Percentiles rank a stretch among this genome's conserved stretches.
These are phyloP conservation scores for Lasiurus cinereus DNA, from an alignment of 2,113 vertebrate genomes.

Conservation along the genomic window DNA sequence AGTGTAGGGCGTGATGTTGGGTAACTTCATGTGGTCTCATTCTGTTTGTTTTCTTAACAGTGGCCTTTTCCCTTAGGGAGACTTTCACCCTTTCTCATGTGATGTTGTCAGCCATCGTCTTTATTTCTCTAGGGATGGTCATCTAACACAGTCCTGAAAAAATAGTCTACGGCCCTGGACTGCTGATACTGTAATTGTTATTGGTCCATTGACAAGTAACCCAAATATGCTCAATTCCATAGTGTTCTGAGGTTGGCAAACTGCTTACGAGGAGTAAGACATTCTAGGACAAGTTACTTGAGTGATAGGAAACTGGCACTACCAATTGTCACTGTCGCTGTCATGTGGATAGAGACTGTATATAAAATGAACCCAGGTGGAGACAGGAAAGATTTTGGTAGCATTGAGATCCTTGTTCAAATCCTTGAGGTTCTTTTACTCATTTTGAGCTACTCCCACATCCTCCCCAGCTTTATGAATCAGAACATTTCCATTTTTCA, in stretches of 20 bases:
- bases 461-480: background rate
- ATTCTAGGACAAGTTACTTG: background rate
- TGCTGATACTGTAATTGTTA: background rate
- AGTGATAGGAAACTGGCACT: background rate
- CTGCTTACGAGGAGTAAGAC: background rate
- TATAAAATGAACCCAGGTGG: background rate
- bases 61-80: background rate
- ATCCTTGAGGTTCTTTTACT: background rate
- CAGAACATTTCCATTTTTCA: conserved; percentile 2
- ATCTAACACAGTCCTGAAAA: background rate
- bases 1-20: background rate
- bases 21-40: background rate
- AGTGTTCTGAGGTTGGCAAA: background rate
- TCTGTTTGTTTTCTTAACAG: background rate
- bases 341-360: background rate
- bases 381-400: background rate
- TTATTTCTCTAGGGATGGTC: background rate
- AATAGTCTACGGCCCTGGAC: background rate
- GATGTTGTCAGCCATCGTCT: background rate
- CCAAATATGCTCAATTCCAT: background rate
- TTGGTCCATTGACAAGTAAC: background rate
- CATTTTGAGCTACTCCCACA: background rate
- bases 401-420: background rate
- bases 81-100: background rate
- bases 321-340: background rate